Evolutionary conservation across 2,888 invertebrate genomes (phyloP).

Genomic region (Rhingia rostrata): DNA sequence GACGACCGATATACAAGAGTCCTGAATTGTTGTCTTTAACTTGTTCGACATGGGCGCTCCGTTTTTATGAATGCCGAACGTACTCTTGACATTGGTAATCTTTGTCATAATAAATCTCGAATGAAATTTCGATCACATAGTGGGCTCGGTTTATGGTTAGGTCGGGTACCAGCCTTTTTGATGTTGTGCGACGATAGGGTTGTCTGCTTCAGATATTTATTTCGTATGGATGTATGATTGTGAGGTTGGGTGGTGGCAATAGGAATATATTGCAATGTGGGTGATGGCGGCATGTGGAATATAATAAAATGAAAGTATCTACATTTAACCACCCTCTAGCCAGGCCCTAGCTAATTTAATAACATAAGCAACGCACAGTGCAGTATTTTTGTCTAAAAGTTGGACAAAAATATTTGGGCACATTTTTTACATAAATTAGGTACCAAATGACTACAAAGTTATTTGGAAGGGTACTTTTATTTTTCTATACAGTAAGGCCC

Average conservation of each 20-base stretch:
- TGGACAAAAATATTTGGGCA: too few species aligned
- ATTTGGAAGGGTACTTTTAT: too few species aligned
- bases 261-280: conserved; percentile 41
- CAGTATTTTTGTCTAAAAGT: too few species aligned
- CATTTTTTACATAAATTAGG: too few species aligned
- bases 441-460: too few species aligned
- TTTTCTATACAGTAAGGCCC: too few species aligned
- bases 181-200: conserved; percentile 64
- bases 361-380: conserved; percentile 43
- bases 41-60: conserved; percentile 58
- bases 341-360: conserved; percentile 46
- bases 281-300: conserved; percentile 27
- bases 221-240: conserved; percentile 4
- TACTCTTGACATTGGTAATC: conserved; percentile 74
- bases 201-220: conserved; percentile 27
- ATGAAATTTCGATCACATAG: conserved; percentile 71
- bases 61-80: conserved; percentile 49
- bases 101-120: conserved; percentile 73
- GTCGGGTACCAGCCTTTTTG: conserved; percentile 66
- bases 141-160: conserved; percentile 62
- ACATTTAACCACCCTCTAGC: conserved; percentile 1
- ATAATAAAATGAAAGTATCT: conserved; percentile 53
- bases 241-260: neutral
- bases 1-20: conserved; percentile 38
- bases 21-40: conserved; percentile 69